Conservation (phyloP, 2,888 invertebrate genomes). For the Xestia rhomboidea region DNA sequence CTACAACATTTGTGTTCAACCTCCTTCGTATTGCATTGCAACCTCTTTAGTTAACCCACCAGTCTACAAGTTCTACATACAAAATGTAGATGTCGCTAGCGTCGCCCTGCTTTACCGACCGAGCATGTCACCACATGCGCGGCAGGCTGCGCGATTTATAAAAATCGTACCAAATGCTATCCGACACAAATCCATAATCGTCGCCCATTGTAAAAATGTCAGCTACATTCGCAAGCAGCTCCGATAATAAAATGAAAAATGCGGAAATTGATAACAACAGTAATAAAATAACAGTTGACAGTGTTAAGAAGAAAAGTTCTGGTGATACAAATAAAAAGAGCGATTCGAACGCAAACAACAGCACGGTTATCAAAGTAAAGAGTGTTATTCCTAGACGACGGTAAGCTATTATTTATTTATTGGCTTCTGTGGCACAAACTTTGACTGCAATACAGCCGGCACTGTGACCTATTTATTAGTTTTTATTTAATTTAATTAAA, state of each 20-base stretch:
- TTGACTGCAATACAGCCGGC: slow-evolving; percentile 14
- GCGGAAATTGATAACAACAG: slow-evolving; percentile 66
- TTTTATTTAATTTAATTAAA: slow-evolving; percentile 3
- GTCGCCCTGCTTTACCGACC: slow-evolving; percentile 77
- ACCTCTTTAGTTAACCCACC: background rate
- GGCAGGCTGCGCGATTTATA: slow-evolving; percentile 89
- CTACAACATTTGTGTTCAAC: background rate
- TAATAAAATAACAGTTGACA: slow-evolving; percentile 68
- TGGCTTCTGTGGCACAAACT: slow-evolving; percentile 39
- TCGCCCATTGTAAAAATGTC: slow-evolving; percentile 86
- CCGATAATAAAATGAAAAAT: slow-evolving; percentile 76
- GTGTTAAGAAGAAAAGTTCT: slow-evolving; percentile 76
- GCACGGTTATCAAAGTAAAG: slow-evolving; percentile 86
- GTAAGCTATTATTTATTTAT: slow-evolving; percentile 77
- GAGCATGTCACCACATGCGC: slow-evolving; percentile 84
- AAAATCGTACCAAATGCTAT: slow-evolving; percentile 87
- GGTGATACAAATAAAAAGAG: slow-evolving; percentile 81
- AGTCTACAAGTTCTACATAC: background rate
- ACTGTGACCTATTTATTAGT: slow-evolving; percentile 16
- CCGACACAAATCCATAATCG: slow-evolving; percentile 89
- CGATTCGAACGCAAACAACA: slow-evolving; percentile 69
- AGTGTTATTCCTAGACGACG: slow-evolving; percentile 87
- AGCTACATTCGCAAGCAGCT: slow-evolving; percentile 76
- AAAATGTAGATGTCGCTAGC: slow-evolving; percentile 43
- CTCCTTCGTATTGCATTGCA: background rate